Conservation (phyloP, 2,113 vertebrate genomes). For the Albula glossodonta region DNA sequence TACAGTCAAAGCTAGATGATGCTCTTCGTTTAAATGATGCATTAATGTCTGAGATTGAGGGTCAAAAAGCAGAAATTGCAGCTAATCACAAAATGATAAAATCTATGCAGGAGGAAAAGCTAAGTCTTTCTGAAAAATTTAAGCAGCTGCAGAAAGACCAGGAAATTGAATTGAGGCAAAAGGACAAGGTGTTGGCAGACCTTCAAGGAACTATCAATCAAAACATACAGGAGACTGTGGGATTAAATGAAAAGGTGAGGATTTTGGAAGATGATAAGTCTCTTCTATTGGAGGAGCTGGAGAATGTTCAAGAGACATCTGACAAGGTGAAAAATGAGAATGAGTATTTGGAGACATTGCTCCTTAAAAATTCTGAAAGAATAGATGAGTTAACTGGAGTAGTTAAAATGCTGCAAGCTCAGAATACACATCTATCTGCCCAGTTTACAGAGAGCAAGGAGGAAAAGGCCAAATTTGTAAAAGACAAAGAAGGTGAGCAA, state of each 20-base stretch:
- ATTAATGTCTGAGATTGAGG: constrained; percentile 61
- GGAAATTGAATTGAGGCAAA: constrained; percentile 56
- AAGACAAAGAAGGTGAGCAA: constrained; percentile 78
- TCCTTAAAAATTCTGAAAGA: constrained; percentile 75
- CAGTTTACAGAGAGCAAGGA: constrained; percentile 69
- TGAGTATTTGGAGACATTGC: constrained; percentile 78
- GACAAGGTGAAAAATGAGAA: constrained; percentile 83
- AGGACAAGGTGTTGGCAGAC: constrained; percentile 55
- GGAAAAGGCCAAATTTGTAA: constrained; percentile 58
- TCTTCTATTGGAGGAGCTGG: constrained; percentile 83
- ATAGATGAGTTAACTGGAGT: constrained; percentile 74
- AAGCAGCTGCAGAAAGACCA: constrained; percentile 55
- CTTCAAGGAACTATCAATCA: constrained; percentile 58
- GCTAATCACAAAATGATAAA: constrained; percentile 62
- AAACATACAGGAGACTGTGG: constrained; percentile 66
- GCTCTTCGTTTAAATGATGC: constrained; percentile 65
- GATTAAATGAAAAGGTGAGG: constrained; percentile 76
- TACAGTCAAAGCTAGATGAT: constrained; percentile 68
- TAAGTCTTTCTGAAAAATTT: constrained; percentile 51
- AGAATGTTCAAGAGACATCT: constrained; percentile 77
- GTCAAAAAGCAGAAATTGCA: constrained; percentile 65
- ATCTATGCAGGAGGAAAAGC: constrained; percentile 63
- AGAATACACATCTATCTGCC: constrained; percentile 67
- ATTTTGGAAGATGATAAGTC: constrained; percentile 84
- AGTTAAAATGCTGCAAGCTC: constrained; percentile 61